A percentile compares a stretch with the other conserved stretches of the same genome.
phyloP scores from a whole-genome alignment of 92 coral and sea anemone genomes.

The Meandrina meandrites region DNA sequence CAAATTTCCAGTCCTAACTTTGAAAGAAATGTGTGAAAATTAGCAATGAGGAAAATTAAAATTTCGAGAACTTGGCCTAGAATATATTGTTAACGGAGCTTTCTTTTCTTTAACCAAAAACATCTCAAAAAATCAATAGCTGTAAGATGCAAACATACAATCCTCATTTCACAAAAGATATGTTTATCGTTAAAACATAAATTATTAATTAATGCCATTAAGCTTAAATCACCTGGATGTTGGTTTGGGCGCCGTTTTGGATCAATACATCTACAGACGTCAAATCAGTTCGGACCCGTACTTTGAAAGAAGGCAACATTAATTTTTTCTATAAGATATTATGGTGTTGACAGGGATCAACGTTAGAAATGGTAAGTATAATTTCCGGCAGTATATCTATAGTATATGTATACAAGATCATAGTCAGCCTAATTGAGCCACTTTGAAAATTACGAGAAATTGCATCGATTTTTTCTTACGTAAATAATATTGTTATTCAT shows the following conservation, averaged over 20 bases:
- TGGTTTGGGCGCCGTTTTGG: slow-evolving; percentile 1
- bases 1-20: background rate
- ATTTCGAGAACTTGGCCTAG: too few species aligned
- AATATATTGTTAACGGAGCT: background rate
- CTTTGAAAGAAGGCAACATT: background rate
- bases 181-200: background rate
- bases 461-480: too few species aligned
- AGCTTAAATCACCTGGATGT: slow-evolving; percentile 1
- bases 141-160: background rate
- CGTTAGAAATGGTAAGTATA: background rate
- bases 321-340: background rate
- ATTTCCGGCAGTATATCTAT: background rate
- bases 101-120: background rate
- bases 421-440: background rate
- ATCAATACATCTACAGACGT: background rate
- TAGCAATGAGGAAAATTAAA: background rate
- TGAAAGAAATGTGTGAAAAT: background rate
- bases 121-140: background rate
- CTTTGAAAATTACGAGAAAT: background rate
- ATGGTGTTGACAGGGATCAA: background rate
- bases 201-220: background rate
- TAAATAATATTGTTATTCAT: too few species aligned
- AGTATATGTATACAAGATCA: background rate
- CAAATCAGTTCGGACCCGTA: background rate
- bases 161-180: background rate